Conservation (phyloP, 2,888 invertebrate species). For the Gastrophysa polygoni region DNA sequence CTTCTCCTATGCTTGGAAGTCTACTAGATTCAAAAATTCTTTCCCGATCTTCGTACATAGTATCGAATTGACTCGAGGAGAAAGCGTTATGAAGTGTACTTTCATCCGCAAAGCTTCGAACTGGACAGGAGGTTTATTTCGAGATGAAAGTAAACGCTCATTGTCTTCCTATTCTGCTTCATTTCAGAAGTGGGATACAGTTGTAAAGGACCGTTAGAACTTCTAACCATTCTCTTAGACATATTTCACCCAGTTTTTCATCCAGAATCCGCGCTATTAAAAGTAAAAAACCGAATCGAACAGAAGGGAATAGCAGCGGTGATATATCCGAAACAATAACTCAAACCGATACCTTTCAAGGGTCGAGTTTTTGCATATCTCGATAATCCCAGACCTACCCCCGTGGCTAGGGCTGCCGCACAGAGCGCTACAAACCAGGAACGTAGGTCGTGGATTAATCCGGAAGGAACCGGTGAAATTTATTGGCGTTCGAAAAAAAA, state of each 20-base stretch:
- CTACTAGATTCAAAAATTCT: too few relatives aligned
- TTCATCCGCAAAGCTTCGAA: too few relatives aligned
- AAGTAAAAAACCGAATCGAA: constrained; percentile 41
- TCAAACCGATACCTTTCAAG: constrained; percentile 48
- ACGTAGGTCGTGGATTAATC: constrained; percentile 24
- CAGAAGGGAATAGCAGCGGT: constrained; percentile 38
- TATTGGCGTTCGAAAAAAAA: constrained; percentile 49
- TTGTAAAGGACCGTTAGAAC: constrained; percentile 19
- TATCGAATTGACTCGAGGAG: too few relatives aligned
- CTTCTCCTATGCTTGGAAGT: too few relatives aligned
- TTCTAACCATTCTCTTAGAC: constrained; percentile 23
- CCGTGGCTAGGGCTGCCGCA: neutral
- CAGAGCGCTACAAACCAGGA: neutral
- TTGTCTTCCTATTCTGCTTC: neutral
- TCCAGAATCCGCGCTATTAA: constrained; percentile 38
- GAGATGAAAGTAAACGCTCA: too few relatives aligned
- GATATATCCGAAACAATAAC: constrained; percentile 51
- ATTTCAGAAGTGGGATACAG: constrained; percentile 15
- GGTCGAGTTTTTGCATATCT: constrained; percentile 45
- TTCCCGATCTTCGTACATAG: too few relatives aligned
- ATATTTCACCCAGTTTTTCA: constrained; percentile 33
- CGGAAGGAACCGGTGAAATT: constrained; percentile 41
- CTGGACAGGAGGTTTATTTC: too few relatives aligned
- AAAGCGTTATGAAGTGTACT: too few relatives aligned
- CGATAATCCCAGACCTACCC: constrained; percentile 22